phyloP scores from a whole-genome alignment of 1,140 invertebrate species.

The Zaprionus inermis region DNA sequence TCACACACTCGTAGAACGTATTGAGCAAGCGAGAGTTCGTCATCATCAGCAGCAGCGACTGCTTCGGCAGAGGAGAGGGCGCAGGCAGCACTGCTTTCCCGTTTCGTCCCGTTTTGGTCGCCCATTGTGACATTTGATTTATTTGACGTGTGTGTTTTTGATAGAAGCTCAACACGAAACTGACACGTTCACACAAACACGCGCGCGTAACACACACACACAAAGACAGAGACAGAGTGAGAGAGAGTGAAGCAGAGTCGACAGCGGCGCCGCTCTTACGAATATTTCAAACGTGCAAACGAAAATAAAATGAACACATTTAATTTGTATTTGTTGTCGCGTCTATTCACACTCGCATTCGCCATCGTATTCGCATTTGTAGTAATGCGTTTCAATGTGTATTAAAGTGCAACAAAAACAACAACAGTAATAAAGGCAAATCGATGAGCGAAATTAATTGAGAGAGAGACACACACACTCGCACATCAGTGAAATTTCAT shows the following conservation, averaged over 20 bases:
- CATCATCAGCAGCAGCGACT: slow-evolving; percentile 46
- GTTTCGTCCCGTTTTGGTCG: slow-evolving; percentile 29
- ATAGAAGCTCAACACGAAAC: slow-evolving; percentile 83
- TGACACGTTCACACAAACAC: slow-evolving; percentile 62
- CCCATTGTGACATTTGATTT: slow-evolving; percentile 84
- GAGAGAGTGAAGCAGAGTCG: slow-evolving; percentile 23
- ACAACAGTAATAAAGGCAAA: slow-evolving; percentile 24
- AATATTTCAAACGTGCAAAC: slow-evolving; percentile 60
- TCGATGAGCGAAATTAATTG: slow-evolving; percentile 61
- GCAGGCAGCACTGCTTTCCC: neutral
- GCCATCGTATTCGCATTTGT: neutral
- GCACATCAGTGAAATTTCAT: slow-evolving; percentile 17
- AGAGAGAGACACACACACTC: neutral
- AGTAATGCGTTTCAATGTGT: slow-evolving; percentile 6
- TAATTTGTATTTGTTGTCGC: slow-evolving; percentile 42
- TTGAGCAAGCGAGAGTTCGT: slow-evolving; percentile 60
- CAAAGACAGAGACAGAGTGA: slow-evolving; percentile 11
- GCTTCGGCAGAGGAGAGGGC: neutral
- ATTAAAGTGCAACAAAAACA: slow-evolving; percentile 38
- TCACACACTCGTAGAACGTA: slow-evolving; percentile 27
- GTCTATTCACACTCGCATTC: neutral
- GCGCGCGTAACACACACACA: slow-evolving; percentile 12
- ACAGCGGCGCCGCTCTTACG: slow-evolving; percentile 45
- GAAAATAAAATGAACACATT: slow-evolving; percentile 67
- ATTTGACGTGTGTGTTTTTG: slow-evolving; percentile 84